phyloP scores from a whole-genome alignment of 2,797 vertebrate species.

The Chanos chanos region DNA sequence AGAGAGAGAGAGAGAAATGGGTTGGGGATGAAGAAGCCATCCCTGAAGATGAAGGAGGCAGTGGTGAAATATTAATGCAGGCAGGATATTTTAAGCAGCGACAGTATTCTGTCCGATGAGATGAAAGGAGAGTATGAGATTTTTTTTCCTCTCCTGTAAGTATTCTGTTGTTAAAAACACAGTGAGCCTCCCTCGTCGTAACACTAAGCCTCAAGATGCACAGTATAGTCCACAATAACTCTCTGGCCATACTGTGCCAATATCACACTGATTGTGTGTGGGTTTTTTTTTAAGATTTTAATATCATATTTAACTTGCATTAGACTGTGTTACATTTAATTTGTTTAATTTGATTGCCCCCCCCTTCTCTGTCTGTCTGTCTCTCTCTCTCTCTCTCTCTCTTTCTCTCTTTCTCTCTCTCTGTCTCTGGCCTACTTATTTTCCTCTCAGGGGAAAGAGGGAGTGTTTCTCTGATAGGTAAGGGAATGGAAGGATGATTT shows the following conservation, averaged over 20 bases:
- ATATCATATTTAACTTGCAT: no score
- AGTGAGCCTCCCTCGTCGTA: no score
- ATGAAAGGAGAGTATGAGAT: conserved; percentile 29
- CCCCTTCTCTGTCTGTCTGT: conserved; percentile 8
- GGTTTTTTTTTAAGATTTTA: no score
- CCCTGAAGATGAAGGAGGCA: conserved; percentile 15
- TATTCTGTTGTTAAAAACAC: conserved; percentile 11
- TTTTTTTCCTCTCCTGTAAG: no score
- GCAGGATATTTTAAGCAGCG: conserved; percentile 37
- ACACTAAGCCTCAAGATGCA: no score
- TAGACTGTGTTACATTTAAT: conserved; percentile 5
- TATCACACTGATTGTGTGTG: no score
- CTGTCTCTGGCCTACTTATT: no score
- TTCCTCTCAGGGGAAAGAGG: no score
- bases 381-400: neutral
- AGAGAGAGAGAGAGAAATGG: neutral
- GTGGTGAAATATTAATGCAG: conserved; percentile 41
- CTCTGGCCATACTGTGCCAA: no score
- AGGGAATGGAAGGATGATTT: no score
- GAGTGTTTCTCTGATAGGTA: no score
- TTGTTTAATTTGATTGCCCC: conserved; percentile 10
- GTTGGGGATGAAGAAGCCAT: neutral
- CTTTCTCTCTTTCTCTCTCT: neutral
- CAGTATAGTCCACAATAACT: no score
- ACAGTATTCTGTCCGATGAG: conserved; percentile 18